These are phyloP conservation scores for Himalopsyche kuldschensis DNA, from an alignment of 2,888 invertebrate genomes.

Conservation along the genomic window DNA sequence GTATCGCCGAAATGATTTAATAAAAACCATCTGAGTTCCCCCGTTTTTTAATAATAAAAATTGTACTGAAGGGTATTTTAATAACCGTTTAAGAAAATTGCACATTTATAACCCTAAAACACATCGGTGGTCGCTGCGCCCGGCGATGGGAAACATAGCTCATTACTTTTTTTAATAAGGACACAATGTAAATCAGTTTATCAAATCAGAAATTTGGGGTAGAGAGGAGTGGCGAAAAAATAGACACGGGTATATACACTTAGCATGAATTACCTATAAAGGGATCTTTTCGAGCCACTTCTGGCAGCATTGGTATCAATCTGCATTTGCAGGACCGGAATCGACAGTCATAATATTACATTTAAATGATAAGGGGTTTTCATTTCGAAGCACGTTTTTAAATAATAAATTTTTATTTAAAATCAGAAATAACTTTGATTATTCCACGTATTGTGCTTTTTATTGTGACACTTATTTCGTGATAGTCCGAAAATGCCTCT, in stretches of 20 bases:
- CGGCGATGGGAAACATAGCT: neutral
- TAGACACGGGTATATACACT: slow-evolving; percentile 13
- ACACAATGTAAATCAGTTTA: slow-evolving; percentile 35
- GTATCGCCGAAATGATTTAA: too few relatives aligned
- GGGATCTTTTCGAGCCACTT: slow-evolving; percentile 3
- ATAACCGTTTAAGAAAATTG: neutral
- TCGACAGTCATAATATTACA: too few relatives aligned
- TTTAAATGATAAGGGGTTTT: too few relatives aligned
- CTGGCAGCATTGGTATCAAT: slow-evolving; percentile 6
- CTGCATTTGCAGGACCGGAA: neutral
- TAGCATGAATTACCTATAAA: slow-evolving; percentile 34
- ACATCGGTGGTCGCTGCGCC: neutral
- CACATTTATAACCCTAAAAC: neutral
- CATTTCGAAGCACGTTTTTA: too few relatives aligned
- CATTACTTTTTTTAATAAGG: slow-evolving; percentile 34
- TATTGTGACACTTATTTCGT: too few relatives aligned
- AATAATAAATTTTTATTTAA: too few relatives aligned
- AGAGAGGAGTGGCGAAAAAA: neutral
- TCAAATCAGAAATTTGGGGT: slow-evolving; percentile 22
- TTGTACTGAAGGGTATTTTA: neutral
- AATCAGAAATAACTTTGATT: too few relatives aligned
- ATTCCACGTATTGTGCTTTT: too few relatives aligned
- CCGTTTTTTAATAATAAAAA: neutral
- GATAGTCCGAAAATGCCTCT: too few relatives aligned
- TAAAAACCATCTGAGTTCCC: neutral